phyloP scores from a whole-genome alignment of 92 coral and sea anemone genomes.

The Anthopleura xanthogrammica region DNA sequence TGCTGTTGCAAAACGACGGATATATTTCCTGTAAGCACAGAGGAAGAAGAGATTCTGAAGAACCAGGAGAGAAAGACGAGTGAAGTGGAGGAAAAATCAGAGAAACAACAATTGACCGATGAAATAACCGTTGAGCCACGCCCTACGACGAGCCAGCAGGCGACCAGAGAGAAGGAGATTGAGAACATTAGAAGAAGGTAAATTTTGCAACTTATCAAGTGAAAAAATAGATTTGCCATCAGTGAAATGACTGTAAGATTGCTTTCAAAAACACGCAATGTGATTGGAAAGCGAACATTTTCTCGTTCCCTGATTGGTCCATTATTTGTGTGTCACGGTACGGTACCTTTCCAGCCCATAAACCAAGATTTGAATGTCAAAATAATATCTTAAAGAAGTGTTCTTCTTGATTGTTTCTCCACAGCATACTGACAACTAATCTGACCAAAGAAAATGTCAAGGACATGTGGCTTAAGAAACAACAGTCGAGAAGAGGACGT shows the following conservation, averaged over 20 bases:
- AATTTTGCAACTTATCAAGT: not conserved
- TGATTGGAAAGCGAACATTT: not conserved
- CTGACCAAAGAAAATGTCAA: not conserved
- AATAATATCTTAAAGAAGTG: not conserved
- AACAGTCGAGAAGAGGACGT: not conserved
- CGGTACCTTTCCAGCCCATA: not conserved
- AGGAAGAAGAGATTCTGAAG: not conserved
- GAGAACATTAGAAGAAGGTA: not conserved
- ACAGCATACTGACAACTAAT: not conserved
- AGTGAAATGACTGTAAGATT: not conserved
- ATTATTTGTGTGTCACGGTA: not conserved
- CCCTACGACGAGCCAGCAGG: not conserved
- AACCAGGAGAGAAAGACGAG: not conserved
- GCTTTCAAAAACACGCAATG: not conserved
- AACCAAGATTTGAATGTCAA: too few species aligned
- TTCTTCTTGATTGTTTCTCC: not conserved
- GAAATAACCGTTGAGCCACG: not conserved
- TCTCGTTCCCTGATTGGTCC: not conserved
- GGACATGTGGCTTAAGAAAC: not conserved
- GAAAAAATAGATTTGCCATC: too few species aligned
- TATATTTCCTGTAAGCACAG: too few species aligned
- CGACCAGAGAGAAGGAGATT: not conserved
- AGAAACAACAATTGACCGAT: not conserved
- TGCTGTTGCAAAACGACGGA: not conserved
- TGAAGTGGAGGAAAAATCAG: not conserved